Evolutionary conservation across 2,888 invertebrate genomes (phyloP), one percentile per base, ranked within the genome.

Genomic region (Drosophila rellima): DNA sequence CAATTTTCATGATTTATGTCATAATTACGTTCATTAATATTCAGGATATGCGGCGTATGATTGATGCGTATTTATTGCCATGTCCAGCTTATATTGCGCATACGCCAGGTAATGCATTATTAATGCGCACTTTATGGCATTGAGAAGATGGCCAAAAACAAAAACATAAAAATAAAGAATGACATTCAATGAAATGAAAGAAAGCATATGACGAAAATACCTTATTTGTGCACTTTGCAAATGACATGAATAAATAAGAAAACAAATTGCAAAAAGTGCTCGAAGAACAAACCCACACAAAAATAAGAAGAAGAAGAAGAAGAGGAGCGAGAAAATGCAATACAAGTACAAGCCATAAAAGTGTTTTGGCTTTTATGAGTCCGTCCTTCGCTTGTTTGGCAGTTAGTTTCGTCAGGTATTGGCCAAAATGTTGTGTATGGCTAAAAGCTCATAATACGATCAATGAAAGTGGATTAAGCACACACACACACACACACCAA

Each of bases 391-490:
- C 8, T 50, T 33, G 51, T 52, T 55, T 52, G 40, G 31, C 51
- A 51, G 55, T 33, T 62, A 15, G 55, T 57, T 56, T 74, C 52
- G 59, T 62, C 51, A 64, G 39, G 44, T 57, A 70, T 57, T 78
- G 70, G 45, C 35, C 45, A 61, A 57, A 67, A 42, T 62, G 37
- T 15, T 56, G 63, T 23, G 54, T 51, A 40, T 39, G 33, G 33
- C 51, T 29, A 52, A 52, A 39, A 52, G 72, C 50, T 61, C 44
- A 75, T 72, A 75, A 73, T 80, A 63, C 71, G 63, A 78, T 80
- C 81, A 83, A 82, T 80, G 83, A 78, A 83, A 82, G 83, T 83
- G 83, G 84, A 85, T 84, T 84, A 82, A 70, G 26, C 51, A 47
- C 68, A 66, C 35, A 60, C 55, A 57, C 23, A 44, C 5, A 47